Evolutionary conservation across 1,140 invertebrate species (phyloP), one percentile per base, ranked within the genome.

Genomic region (Odontomachus brunneus): DNA sequence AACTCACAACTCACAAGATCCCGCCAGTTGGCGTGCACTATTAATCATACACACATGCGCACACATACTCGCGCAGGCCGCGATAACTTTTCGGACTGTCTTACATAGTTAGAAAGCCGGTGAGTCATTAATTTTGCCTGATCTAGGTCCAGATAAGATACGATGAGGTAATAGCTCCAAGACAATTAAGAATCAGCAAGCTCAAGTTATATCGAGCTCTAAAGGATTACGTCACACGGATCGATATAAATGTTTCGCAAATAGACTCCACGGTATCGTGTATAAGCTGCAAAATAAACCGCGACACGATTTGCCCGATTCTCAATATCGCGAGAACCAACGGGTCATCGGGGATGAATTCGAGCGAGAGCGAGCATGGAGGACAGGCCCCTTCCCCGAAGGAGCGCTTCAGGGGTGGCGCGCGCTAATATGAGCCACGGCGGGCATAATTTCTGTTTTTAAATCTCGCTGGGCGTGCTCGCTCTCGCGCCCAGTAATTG

Each of bases 391-490:
- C 15, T 66, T 51, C n/a, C 29, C 48, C 49, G 65, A 22, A 14
- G 5, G 19, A 44, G 5, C 51, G 74, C 33, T 19, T 19, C 7
- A 11, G 5, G 38, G 62, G 69, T 55, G 51, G 51, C 75, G 44
- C 73, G 59, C 73, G 24, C 53, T 87, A 88, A 87, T 84, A 82
- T 59, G 71, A 78, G 51, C 67, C 66, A 86, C 74, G 73, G 75
- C 65, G 44, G 60, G 49, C 83, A 89, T 91, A 93, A 93, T 91
- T 92, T 91, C 87, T 92, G 88, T 90, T 92, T 92, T 92, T 91
- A 92, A 93, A 93, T 91, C 87, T 92, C 82, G 67, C 38, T 7
- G 3, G 38, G 38, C 9, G 38, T 7, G 38, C 69, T 84, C 82
- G 85, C 86, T 87, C 86, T 83, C 87, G 89, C 89, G 86, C 83